phyloP scores from a whole-genome alignment of 1,140 invertebrate species.

The Melipona quadrifasciata region DNA sequence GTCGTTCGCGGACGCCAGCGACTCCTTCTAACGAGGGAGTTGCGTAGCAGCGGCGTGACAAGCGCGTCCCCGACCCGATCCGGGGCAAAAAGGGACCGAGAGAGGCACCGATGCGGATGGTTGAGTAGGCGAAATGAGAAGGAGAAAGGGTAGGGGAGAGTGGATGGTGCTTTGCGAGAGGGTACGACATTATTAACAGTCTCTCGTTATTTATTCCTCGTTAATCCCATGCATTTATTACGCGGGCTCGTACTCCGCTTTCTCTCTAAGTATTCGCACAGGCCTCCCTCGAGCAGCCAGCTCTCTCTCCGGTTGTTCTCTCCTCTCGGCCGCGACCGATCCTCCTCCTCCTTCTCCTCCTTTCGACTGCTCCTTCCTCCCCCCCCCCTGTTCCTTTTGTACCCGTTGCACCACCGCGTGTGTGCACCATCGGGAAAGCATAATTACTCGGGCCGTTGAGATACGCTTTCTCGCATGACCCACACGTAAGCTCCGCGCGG shows the following conservation, averaged over 20 bases:
- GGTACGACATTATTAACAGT: slow-evolving; percentile 73
- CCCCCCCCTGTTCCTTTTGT: not conserved
- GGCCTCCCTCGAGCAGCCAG: not conserved
- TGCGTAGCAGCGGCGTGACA: not conserved
- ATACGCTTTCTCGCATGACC: slow-evolving; percentile 54
- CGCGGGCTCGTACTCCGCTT: slow-evolving; percentile 56
- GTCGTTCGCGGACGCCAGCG: slow-evolving; percentile 32
- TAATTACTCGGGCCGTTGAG: slow-evolving; percentile 66
- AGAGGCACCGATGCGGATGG: not conserved
- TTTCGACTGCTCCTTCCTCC: not conserved
- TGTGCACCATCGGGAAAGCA: slow-evolving; percentile 37
- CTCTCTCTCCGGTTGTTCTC: not conserved
- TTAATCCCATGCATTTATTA: slow-evolving; percentile 74
- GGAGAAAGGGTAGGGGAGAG: slow-evolving; percentile 28
- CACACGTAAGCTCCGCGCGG: slow-evolving; percentile 46
- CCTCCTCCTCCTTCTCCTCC: not conserved
- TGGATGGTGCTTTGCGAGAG: slow-evolving; percentile 47
- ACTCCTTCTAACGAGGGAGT: slow-evolving; percentile 57
- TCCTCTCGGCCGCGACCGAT: not conserved
- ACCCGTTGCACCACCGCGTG: not conserved
- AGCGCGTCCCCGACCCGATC: not conserved
- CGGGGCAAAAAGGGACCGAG: not conserved
- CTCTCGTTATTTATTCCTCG: slow-evolving; percentile 77
- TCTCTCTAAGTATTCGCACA: slow-evolving; percentile 59
- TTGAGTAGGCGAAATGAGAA: slow-evolving; percentile 19